Conservation (phyloP, 2,113 vertebrate genomes). For the Callospermophilus lateralis region DNA sequence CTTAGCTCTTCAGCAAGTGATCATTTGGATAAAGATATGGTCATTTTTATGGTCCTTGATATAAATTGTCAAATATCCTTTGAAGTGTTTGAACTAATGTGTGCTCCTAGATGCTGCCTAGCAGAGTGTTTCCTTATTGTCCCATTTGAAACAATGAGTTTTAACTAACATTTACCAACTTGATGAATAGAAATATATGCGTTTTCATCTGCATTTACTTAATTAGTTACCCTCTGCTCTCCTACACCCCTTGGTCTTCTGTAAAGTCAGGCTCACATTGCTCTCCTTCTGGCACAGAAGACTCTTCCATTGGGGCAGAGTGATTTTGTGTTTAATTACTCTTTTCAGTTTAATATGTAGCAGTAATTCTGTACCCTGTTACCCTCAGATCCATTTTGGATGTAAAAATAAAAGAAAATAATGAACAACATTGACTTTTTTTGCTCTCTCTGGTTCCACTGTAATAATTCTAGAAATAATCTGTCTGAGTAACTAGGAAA, state of each 20-base stretch:
- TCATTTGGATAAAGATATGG: background rate
- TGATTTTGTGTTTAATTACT: background rate
- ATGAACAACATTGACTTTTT: constrained; percentile 32
- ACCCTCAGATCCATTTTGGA: background rate
- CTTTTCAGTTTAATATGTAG: background rate
- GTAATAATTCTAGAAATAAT: constrained; percentile 32
- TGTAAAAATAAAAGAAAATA: constrained; percentile 11
- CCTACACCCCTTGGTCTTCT: background rate
- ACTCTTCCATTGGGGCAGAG: background rate
- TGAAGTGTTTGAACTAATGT: background rate
- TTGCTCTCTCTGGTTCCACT: background rate
- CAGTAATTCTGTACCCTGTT: background rate
- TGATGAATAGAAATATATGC: background rate
- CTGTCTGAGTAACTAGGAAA: background rate
- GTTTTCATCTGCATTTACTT: background rate
- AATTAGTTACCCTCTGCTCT: background rate
- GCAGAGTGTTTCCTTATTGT: background rate
- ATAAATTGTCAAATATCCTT: background rate
- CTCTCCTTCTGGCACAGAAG: background rate
- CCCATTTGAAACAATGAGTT: background rate
- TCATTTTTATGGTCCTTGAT: background rate
- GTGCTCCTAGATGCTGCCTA: background rate
- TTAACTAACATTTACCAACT: background rate
- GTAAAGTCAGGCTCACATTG: background rate
- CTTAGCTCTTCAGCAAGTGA: background rate